Percentiles rank a stretch among this genome's conserved stretches.
Evolutionary conservation across 2,797 vertebrate genomes (phyloP).

Genomic region (Lepilemur septentrionalis): DNA sequence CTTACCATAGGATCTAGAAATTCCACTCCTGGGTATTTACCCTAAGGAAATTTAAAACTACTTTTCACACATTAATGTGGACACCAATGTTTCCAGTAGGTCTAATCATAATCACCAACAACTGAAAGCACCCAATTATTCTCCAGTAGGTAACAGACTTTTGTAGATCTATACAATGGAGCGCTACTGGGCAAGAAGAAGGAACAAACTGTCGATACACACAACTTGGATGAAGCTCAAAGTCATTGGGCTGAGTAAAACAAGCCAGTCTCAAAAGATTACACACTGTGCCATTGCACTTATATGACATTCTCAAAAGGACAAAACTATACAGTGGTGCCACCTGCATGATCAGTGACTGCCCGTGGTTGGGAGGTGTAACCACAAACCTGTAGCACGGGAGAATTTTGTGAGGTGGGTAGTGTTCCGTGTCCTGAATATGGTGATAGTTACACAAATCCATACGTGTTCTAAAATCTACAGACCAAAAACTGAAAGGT

Average conservation of each 20-base stretch:
- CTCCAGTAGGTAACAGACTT: neutral
- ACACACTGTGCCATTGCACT: too few relatives aligned
- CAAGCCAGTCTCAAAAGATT: neutral
- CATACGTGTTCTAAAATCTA: neutral
- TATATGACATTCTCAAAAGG: neutral
- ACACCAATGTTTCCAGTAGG: neutral
- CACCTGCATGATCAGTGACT: fast-evolving
- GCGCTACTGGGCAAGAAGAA: too few relatives aligned
- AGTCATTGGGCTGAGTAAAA: neutral
- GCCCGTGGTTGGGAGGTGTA: too few relatives aligned
- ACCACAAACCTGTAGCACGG: fast-evolving
- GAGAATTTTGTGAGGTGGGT: neutral
- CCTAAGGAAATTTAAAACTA: neutral
- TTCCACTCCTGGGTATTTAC: neutral
- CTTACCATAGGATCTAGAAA: neutral
- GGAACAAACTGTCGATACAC: neutral
- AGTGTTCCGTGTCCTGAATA: too few relatives aligned
- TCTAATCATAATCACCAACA: neutral
- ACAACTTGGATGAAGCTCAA: neutral
- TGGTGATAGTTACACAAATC: neutral
- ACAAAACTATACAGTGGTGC: neutral
- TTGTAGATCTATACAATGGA: fast-evolving
- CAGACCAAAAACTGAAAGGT: neutral
- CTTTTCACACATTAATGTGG: neutral
- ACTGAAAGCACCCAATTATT: neutral